Evolutionary conservation across 2,113 vertebrate species (phyloP).

Genomic region (Rhea pennata): DNA sequence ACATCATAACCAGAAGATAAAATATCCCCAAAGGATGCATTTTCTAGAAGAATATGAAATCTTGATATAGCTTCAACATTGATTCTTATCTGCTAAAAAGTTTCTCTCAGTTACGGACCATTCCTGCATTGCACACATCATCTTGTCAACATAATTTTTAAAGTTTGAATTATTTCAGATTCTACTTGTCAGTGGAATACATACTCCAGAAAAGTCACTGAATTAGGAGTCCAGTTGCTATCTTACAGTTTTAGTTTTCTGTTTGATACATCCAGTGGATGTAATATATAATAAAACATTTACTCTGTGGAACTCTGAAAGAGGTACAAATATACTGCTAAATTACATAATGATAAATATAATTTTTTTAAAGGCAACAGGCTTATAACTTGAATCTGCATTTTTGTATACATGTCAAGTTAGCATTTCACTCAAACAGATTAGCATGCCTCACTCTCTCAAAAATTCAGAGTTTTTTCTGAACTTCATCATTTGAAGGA

Average conservation of each 20-base stretch:
- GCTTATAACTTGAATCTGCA: background rate
- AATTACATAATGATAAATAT: background rate
- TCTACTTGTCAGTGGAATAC: background rate
- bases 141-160: background rate
- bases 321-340: background rate
- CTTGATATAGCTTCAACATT: background rate
- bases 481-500: background rate
- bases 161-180: background rate
- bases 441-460: background rate
- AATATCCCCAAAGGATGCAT: background rate
- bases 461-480: background rate
- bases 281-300: background rate
- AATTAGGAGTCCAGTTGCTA: background rate
- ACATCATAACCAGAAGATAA: background rate
- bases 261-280: background rate
- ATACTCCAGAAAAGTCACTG: background rate
- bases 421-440: background rate
- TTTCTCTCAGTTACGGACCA: background rate
- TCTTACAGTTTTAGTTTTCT: background rate
- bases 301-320: background rate
- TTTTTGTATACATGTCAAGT: background rate
- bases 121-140: accelerated
- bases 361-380: background rate
- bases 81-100: background rate
- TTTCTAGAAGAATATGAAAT: background rate